Base-by-base conservation (phyloP, 2,113 vertebrate species). In the Aspidoscelis tigris region DNA sequence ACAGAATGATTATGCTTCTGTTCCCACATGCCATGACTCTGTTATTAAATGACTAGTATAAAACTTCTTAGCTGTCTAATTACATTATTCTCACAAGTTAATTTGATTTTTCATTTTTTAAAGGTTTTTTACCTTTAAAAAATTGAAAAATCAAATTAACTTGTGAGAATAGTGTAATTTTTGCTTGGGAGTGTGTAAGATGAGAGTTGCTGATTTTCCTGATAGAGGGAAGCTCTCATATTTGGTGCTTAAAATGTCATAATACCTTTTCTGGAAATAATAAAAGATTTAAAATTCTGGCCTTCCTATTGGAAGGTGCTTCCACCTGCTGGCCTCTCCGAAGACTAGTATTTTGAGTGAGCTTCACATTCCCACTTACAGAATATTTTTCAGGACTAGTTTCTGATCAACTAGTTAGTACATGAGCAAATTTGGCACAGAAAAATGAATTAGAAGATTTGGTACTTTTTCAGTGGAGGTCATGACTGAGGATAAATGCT, bases 271-370 rank as follows among this genome's bases (percentile, higher is more conserved):
- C 66, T 66, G 64, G 22, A 22, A 44, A 65, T 66, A 14, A 44
- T 39, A 39, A 0, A 9, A 24, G 24, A 80, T 7, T 0, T 1
- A 26, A 65, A 81, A 50, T 79, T 55, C n/a, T 33, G 18, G 41
- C 2, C 1, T 43, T 43, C 10, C 33, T 50, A 41, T 83, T 84
- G 88, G 87, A 47, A 53, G 73, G 83, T 83, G 85, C 85, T 92
- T 85, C 91, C 91, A 92, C 86, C 92, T 90, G 85, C 92, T 92
- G 91, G 90, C 83, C 72, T 71, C 55, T 83, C 14, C 65, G 81
- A 53, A 88, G 81, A 39, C 47, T 76, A 22, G 5, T 0, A 1
- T 24, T 1, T 79, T 55, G 2, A 81, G 8, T 10, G 10, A 68
- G 10, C 1, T 78, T 41, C 22, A 44, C 33, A 69, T 18, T 69